Percentiles rank a stretch among this genome's conserved stretches.
Conservation (phyloP, 2,797 vertebrate species). For the Sebastes baramenuke region DNA sequence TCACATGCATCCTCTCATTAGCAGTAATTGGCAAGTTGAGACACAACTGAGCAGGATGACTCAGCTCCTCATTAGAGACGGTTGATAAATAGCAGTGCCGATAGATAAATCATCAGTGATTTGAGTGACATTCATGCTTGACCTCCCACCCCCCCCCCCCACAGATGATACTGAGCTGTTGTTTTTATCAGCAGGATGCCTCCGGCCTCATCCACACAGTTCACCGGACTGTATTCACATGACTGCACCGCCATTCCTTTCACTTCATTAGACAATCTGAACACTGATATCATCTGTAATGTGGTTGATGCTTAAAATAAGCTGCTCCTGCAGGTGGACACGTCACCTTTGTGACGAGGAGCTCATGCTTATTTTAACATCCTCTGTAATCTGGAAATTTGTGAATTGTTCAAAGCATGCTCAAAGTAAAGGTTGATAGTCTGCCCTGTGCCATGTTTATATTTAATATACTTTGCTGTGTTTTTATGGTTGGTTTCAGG, state of each 20-base stretch:
- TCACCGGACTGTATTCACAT: constrained; percentile 1
- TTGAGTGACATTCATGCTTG: constrained; percentile 6
- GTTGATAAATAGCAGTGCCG: background rate
- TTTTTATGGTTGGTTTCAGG: background rate
- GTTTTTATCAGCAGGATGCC: background rate
- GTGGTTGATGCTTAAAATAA: background rate
- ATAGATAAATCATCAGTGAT: background rate
- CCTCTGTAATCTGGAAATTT: background rate
- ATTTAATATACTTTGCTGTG: background rate
- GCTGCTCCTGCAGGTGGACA: background rate
- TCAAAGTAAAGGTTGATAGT: background rate
- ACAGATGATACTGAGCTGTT: background rate
- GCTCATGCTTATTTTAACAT: background rate
- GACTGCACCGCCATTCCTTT: background rate
- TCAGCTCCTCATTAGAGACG: constrained; percentile 29
- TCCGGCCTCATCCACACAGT: constrained; percentile 9
- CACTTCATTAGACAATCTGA: background rate
- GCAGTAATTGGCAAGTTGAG: background rate
- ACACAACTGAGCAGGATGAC: background rate
- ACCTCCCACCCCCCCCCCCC: background rate
- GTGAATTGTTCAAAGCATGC: background rate
- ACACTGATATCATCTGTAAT: background rate
- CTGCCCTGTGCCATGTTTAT: background rate
- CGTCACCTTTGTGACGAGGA: background rate
- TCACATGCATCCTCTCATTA: constrained; percentile 1